These are phyloP conservation scores for Pygoscelis antarcticus DNA, from an alignment of 2,113 vertebrate genomes.

Conservation along the genomic window DNA sequence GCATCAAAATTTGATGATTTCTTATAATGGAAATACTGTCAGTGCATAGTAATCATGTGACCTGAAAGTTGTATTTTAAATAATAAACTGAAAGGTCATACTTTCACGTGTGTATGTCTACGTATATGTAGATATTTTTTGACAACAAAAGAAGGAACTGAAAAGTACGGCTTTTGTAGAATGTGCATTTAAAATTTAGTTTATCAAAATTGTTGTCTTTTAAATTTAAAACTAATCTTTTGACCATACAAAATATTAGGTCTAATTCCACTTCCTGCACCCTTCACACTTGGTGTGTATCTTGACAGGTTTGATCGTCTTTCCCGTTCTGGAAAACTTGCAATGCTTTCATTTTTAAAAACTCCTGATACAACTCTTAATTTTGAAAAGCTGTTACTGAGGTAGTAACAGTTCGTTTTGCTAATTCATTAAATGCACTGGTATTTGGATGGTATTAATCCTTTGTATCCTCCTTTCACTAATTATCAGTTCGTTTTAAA, in stretches of 20 bases:
- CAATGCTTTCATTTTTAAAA: not conserved
- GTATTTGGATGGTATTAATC: not conserved
- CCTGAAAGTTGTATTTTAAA: constrained; percentile 20
- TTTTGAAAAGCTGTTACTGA: not conserved
- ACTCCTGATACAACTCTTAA: not conserved
- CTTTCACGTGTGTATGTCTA: fast-evolving
- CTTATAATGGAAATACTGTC: not conserved
- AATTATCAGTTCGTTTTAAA: not conserved
- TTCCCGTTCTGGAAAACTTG: not conserved
- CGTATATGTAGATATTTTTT: not conserved
- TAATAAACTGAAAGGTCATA: not conserved
- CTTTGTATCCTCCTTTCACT: not conserved
- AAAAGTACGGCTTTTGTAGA: not conserved
- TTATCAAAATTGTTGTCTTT: not conserved
- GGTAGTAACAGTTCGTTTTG: not conserved
- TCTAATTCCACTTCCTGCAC: not conserved
- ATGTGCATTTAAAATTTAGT: not conserved
- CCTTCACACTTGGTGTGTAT: not conserved
- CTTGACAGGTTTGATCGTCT: not conserved
- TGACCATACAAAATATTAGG: not conserved
- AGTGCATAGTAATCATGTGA: not conserved
- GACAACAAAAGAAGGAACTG: not conserved
- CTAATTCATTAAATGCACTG: not conserved
- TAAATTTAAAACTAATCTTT: not conserved
- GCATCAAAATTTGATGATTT: not conserved